Percentiles rank a stretch among this genome's conserved stretches.
phyloP scores from a whole-genome alignment of 2,113 vertebrate genomes.

The Pristiophorus japonicus region DNA sequence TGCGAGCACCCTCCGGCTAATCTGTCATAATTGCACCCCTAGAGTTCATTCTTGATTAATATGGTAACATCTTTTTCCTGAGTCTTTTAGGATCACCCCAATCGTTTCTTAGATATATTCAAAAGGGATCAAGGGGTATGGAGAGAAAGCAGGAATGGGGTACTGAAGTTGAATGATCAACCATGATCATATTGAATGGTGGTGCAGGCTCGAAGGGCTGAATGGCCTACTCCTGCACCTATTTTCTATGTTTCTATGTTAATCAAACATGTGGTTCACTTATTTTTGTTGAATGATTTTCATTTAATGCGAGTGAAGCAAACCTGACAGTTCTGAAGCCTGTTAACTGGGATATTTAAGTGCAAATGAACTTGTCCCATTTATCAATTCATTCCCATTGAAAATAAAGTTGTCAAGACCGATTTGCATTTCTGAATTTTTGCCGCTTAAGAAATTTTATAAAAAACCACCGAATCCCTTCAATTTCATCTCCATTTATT shows the following conservation, averaged over 20 bases:
- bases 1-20: neutral
- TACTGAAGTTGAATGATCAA: too few relatives aligned
- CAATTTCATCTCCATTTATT: neutral
- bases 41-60: neutral
- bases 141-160: too few relatives aligned
- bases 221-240: too few relatives aligned
- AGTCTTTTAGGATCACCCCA: neutral
- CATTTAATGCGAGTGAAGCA: neutral
- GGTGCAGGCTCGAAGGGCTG: too few relatives aligned
- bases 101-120: too few relatives aligned
- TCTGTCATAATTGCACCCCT: neutral
- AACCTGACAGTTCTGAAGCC: neutral
- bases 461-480: neutral
- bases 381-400: neutral
- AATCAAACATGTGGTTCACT: neutral
- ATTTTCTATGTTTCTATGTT: too few relatives aligned
- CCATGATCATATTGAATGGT: too few relatives aligned
- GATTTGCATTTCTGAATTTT: slow-evolving; percentile 10
- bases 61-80: neutral
- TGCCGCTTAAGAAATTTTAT: neutral
- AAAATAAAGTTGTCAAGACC: neutral
- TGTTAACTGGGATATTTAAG: neutral
- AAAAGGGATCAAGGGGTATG: too few relatives aligned
- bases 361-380: neutral
- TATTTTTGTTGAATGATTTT: neutral